phyloP scores from a whole-genome alignment of 2,113 vertebrate genomes.

The Mugil cephalus region DNA sequence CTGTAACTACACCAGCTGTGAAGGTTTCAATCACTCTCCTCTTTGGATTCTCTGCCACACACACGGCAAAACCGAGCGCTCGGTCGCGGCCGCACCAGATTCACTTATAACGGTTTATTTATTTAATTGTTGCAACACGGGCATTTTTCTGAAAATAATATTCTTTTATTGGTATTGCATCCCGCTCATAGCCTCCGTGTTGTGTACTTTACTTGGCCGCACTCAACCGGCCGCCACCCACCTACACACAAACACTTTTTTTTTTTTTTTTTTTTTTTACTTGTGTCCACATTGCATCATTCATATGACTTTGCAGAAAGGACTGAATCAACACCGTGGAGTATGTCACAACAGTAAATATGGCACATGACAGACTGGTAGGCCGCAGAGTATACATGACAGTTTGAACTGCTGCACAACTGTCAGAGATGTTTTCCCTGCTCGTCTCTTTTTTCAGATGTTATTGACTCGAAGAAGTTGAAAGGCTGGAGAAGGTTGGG shows the following conservation, averaged over 20 bases:
- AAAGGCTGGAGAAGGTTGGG: background rate
- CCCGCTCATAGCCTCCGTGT: conserved; percentile 24
- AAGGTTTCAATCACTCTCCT: conserved; percentile 37
- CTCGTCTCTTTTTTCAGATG: background rate
- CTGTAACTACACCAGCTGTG: conserved; percentile 7
- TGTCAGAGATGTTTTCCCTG: conserved; percentile 15
- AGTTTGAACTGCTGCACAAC: conserved; percentile 42
- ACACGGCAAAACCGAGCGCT: conserved; percentile 15
- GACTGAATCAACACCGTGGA: conserved; percentile 30
- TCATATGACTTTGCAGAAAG: conserved; percentile 9
- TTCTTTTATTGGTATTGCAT: conserved; percentile 17
- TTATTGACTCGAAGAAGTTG: background rate
- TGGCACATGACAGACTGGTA: conserved; percentile 1
- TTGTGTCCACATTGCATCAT: conserved; percentile 59
- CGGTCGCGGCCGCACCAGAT: background rate
- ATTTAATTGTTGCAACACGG: conserved; percentile 38
- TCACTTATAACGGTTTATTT: conserved; percentile 42
- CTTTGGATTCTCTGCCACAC: conserved; percentile 36
- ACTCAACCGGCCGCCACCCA: conserved; percentile 15
- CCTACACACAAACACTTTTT: conserved; percentile 32
- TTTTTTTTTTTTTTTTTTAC: conserved; percentile 37
- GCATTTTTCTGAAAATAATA: conserved; percentile 49
- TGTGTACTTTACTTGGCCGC: conserved; percentile 45
- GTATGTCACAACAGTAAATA: background rate
- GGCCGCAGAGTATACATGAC: background rate